A percentile compares a stretch with the other conserved stretches of the same genome.
Conservation (phyloP, 2,888 invertebrate species). For the Gnatocerus cornutus region DNA sequence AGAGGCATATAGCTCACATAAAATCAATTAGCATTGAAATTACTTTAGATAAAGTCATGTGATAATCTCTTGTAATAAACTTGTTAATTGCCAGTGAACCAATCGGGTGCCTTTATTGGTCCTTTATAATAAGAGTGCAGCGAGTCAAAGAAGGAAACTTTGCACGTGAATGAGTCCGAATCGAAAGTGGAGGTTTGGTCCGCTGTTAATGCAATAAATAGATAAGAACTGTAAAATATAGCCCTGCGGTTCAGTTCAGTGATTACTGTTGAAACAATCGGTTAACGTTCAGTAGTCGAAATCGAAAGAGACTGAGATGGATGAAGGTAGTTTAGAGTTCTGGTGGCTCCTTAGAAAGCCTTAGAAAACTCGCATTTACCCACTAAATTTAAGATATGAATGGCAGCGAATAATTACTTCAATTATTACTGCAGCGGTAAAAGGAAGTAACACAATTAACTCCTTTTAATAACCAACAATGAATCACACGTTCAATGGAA, state of each 20-base stretch:
- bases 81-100: slow-evolving; percentile 69
- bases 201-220: slow-evolving; percentile 65
- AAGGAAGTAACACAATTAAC: slow-evolving; percentile 45
- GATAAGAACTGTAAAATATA: slow-evolving; percentile 68
- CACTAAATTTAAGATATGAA: slow-evolving; percentile 5
- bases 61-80: slow-evolving; percentile 70
- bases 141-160: slow-evolving; percentile 44
- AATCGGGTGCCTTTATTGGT: slow-evolving; percentile 68
- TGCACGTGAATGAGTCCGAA: slow-evolving; percentile 1
- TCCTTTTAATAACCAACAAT: slow-evolving; percentile 40
- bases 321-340: no score
- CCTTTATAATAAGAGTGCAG: slow-evolving; percentile 65
- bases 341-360: no score
- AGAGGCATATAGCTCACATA: slow-evolving; percentile 59
- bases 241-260: slow-evolving; percentile 61
- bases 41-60: slow-evolving; percentile 68
- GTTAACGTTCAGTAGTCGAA: slow-evolving; percentile 36
- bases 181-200: slow-evolving; percentile 51
- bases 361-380: no score
- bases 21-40: slow-evolving; percentile 69
- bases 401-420: slow-evolving; percentile 19
- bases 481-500: slow-evolving; percentile 49
- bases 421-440: slow-evolving; percentile 31
- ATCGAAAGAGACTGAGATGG: slow-evolving; percentile 11
- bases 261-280: slow-evolving; percentile 63